Evolutionary conservation across 2,797 vertebrate genomes (phyloP).

Genomic region (Rhinatrema bivittatum): DNA sequence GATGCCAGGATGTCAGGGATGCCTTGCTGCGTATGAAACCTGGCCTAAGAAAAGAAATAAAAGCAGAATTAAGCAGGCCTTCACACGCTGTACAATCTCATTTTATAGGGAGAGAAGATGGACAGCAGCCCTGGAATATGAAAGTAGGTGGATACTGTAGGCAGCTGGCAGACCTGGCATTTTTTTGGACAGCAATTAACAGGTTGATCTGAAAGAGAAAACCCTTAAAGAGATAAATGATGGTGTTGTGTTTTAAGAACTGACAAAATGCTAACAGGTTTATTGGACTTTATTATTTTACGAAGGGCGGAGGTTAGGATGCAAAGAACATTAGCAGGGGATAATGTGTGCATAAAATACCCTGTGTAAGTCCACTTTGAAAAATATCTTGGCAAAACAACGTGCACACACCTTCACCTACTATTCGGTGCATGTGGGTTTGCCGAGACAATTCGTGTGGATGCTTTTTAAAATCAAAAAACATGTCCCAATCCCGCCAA

Average conservation of each 20-base stretch:
- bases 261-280: constrained; percentile 27
- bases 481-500: no score
- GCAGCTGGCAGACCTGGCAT: background rate
- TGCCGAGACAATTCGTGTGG: no score
- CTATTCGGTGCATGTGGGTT: no score
- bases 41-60: constrained; percentile 37
- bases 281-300: constrained; percentile 28
- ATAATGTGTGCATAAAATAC: no score
- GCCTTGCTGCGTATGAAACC: constrained; percentile 42
- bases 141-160: background rate
- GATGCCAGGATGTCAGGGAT: constrained; percentile 35
- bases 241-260: constrained; percentile 12
- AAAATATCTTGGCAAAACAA: no score
- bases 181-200: constrained; percentile 5
- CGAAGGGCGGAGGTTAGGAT: constrained; percentile 13
- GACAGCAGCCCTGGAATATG: constrained; percentile 16
- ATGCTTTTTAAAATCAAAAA: no score
- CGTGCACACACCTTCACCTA: no score
- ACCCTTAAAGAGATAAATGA: background rate
- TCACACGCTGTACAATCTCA: constrained; percentile 45
- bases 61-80: constrained; percentile 23
- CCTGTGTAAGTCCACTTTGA: no score
- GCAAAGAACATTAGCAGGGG: no score
- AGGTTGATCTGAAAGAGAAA: constrained; percentile 3
- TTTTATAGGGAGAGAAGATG: constrained; percentile 24